Evolutionary conservation across 2,113 vertebrate genomes (phyloP), one percentile per base, ranked within the genome.

Genomic region (Dicrurus megarhynchus): DNA sequence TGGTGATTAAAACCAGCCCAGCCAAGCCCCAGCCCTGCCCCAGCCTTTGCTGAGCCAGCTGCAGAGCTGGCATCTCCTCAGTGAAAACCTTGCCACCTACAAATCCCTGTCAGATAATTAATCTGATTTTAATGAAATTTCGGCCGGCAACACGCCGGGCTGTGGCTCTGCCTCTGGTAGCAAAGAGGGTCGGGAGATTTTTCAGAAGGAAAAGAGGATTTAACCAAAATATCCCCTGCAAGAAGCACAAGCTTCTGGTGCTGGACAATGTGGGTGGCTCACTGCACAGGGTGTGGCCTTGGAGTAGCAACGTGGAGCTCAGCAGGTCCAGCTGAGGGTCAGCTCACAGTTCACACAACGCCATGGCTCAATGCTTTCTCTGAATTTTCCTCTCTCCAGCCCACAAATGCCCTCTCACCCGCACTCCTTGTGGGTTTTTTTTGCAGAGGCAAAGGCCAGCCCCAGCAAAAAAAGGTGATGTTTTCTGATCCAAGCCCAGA

Each of bases 121-220:
- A 91, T 84, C 77, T 74, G 87, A 39, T 81, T 93, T 93, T 93
- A 87, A 93, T 87, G 73, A 93, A 42, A 77, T 69, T 89, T 77
- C n/a, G 1, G n/a, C 71, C 0, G 0, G 71, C 47, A 79, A 59
- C 68, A 41, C 0, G 0, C 49, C 26, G 59, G 39, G 63, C 49
- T 42, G 16, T 0, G 14, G 52, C 24, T 85, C 76, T 68, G 70
- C 30, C 67, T 65, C 49, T 7, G 20, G 50, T 8, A 53, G 23
- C 75, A 85, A 65, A 49, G 70, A 55, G 42, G 42, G 26, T 7
- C 0, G 0, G 70, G 57, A 71, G 27, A 24, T 56, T 86, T 79
- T 86, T 53, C 52, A 63, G 35, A 26, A 18, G 23, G 57, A 53
- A 88, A 88, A 86, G n/a, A 79, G 35, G 61, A 76, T 91, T 86